phyloP scores from a whole-genome alignment of 2,888 invertebrate genomes.

The Kuschelorhynchus macadamiae region DNA sequence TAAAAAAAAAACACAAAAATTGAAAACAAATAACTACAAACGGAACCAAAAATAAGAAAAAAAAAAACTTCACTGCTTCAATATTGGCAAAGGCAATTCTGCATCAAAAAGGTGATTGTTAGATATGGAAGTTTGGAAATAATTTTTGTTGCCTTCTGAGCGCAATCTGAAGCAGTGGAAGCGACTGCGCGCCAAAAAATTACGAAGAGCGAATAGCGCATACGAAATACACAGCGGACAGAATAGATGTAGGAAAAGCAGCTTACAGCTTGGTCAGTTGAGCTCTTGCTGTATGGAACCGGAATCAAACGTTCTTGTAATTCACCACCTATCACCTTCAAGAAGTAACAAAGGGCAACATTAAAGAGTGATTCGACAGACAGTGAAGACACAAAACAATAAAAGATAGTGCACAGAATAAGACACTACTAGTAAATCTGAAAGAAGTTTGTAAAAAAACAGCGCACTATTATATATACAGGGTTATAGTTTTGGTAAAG shows the following conservation, averaged over 20 bases:
- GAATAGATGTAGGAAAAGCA: slow-evolving; percentile 74
- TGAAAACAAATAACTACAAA: slow-evolving; percentile 54
- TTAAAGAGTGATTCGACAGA: slow-evolving; percentile 78
- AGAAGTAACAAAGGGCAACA: slow-evolving; percentile 90
- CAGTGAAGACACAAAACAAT: slow-evolving; percentile 70
- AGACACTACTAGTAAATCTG: slow-evolving; percentile 69
- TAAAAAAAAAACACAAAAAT: slow-evolving; percentile 53
- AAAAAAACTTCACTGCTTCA: slow-evolving; percentile 60
- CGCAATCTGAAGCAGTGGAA: slow-evolving; percentile 64
- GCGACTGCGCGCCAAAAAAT: slow-evolving; percentile 61
- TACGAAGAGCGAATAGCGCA: slow-evolving; percentile 68
- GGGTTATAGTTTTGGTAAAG: slow-evolving; percentile 47
- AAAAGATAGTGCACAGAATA: slow-evolving; percentile 69
- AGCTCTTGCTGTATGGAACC: slow-evolving; percentile 99
- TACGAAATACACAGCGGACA: slow-evolving; percentile 70
- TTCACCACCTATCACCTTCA: slow-evolving; percentile 99
- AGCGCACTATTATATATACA: slow-evolving; percentile 48
- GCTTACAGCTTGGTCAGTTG: slow-evolving; percentile 99
- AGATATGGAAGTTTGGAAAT: slow-evolving; percentile 12
- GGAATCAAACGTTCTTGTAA: slow-evolving; percentile 99
- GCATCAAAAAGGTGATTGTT: slow-evolving; percentile 10
- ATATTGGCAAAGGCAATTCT: slow-evolving; percentile 51
- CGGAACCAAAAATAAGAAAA: slow-evolving; percentile 43
- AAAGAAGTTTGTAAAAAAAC: slow-evolving; percentile 57
- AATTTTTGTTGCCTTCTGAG: slow-evolving; percentile 36